Base-by-base conservation (phyloP, 2,888 invertebrate genomes). In the Morpho achilles region DNA sequence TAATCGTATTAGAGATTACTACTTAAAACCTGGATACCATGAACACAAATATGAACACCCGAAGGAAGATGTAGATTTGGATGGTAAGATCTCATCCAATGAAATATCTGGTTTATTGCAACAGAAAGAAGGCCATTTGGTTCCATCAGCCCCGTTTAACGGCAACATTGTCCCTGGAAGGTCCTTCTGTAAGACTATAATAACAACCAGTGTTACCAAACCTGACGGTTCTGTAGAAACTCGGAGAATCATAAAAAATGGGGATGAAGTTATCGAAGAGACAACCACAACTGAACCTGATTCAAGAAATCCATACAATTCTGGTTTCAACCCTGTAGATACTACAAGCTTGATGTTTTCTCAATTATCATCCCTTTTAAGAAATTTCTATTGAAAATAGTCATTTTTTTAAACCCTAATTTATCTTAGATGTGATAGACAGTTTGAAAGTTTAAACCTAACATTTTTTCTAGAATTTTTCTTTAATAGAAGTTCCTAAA, bases 161-260 rank as follows among this genome's bases (percentile, higher is more conserved):
- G 80, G 82, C 7, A 73, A 73, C 8, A 58, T 85, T 53, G 74
- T 83, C n/a, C 83, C 87, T 2, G 81, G 82, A 7, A 74, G 74
- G 49, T 81, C 85, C 43, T 89, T 84, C 67, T 87, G 85, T 62
- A 73, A 84, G 70, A 89, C 89, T 9, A 77, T 90, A 7, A 90
- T 90, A 50, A 89, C 90, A 51, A 87, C 87, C 5, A 87, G 84
- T 65, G 68, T 88, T 5, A 87, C 77, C 10, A 88, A 87, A 65
- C 73, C 89, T 0, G 89, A 90, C 64, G 90, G 90, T 8, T 74
- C 84, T 0, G 66, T 84, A 53, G 90, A 90, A 67, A 89, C 88
- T 7, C 76, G 76, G 47, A 77, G 80, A 56, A 88, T 89, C 64
- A 74, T 89, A 7, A 88, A 88, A 72, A 84, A 79, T 68, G 87